Percentiles rank a stretch among this genome's conserved stretches.
Conservation (phyloP, 2,797 vertebrate genomes). For the Catamblyrhynchus diadema region DNA sequence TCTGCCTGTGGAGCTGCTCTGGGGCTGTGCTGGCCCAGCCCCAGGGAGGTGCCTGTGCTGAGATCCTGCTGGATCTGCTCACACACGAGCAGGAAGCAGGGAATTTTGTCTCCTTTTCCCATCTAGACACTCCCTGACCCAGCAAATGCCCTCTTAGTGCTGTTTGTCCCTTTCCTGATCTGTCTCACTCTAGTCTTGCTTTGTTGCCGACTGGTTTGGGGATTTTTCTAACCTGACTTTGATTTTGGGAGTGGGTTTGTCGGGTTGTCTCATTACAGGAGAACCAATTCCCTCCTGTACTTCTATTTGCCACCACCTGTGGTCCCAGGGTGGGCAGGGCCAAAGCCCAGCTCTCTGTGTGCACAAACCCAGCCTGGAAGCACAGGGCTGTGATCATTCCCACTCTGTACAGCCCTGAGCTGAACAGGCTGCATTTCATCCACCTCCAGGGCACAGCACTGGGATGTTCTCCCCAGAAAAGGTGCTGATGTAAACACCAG, state of each 20-base stretch:
- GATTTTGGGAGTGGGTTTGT: neutral
- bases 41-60: neutral
- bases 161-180: neutral
- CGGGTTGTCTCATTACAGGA: neutral
- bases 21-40: neutral
- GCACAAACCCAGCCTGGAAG: neutral
- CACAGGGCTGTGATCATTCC: neutral
- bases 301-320: neutral
- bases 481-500: neutral
- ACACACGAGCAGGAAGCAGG: neutral
- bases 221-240: neutral
- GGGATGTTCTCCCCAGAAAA: neutral
- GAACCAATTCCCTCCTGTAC: neutral
- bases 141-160: neutral
- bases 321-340: neutral
- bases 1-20: neutral
- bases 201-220: accelerated
- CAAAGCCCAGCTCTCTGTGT: neutral
- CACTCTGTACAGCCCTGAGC: accelerated
- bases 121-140: neutral
- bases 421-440: neutral
- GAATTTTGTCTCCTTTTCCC: neutral
- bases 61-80: neutral
- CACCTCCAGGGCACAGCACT: neutral
- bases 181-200: neutral